Evolutionary conservation across 2,888 invertebrate genomes (phyloP).

Genomic region (Agrypnus murinus): DNA sequence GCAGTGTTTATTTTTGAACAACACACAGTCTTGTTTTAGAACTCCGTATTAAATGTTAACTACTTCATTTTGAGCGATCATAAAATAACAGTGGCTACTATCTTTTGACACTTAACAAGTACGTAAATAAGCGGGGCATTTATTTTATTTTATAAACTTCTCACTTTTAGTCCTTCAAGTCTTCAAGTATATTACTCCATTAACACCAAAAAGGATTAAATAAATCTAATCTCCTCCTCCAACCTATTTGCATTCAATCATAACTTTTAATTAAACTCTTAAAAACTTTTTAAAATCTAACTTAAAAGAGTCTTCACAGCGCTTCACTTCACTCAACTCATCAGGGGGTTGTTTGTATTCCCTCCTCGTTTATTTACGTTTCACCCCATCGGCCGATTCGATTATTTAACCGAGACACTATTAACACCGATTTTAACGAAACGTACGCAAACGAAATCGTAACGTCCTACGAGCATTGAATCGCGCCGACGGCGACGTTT

Average conservation of each 20-base stretch:
- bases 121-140: constrained; percentile 29
- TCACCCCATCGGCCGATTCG: not conserved
- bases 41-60: constrained; percentile 30
- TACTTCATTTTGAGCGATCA: constrained; percentile 29
- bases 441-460: constrained; percentile 6
- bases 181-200: no score
- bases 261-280: constrained; percentile 42
- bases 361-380: constrained; percentile 13
- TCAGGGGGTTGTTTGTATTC: constrained; percentile 6
- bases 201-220: not conserved
- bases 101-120: constrained; percentile 34
- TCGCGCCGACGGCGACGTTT: constrained; percentile 34
- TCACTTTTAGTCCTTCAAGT: constrained; percentile 4
- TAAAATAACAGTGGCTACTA: constrained; percentile 30
- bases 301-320: constrained; percentile 21
- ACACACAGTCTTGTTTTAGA: constrained; percentile 34
- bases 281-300: constrained; percentile 15
- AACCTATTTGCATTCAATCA: constrained; percentile 34
- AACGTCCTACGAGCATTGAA: not conserved
- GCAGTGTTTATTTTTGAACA: constrained; percentile 43
- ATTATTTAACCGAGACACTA: constrained; percentile 20
- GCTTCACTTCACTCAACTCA: constrained; percentile 27
- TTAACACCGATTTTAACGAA: constrained; percentile 8
- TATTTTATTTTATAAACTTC: constrained; percentile 31
- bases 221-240: constrained; percentile 22